Percentiles rank a stretch among this genome's conserved stretches.
Evolutionary conservation across 2,888 invertebrate genomes (phyloP).

Genomic region (Heteropelma amictum): DNA sequence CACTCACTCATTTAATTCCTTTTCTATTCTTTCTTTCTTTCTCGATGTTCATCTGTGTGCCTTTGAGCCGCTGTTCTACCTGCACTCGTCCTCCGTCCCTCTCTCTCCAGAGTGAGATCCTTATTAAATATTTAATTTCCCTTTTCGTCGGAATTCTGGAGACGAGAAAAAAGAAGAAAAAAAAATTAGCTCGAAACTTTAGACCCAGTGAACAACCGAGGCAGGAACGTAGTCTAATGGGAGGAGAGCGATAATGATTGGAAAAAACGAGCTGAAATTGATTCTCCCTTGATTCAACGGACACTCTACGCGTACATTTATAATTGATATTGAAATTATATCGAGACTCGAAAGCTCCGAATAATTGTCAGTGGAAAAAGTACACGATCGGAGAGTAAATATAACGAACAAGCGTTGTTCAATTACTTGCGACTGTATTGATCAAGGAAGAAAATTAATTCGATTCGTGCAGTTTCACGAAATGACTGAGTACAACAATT

Average conservation of each 20-base stretch:
- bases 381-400: too few species aligned
- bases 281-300: conserved; percentile 4
- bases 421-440: too few species aligned
- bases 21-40: neutral
- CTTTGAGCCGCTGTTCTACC: neutral
- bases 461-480: too few species aligned
- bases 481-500: too few species aligned
- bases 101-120: conserved; percentile 2
- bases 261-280: conserved; percentile 27
- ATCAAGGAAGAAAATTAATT: too few species aligned
- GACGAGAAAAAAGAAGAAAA: neutral
- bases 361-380: too few species aligned
- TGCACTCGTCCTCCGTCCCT: too few species aligned
- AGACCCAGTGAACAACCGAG: conserved; percentile 42
- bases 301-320: neutral
- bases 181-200: conserved; percentile 17
- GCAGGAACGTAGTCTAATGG: conserved; percentile 43
- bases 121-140: conserved; percentile 54
- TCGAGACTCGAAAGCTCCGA: neutral
- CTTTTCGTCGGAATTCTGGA: conserved; percentile 19
- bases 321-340: neutral
- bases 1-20: neutral
- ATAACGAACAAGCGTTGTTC: too few species aligned
- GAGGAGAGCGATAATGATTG: conserved; percentile 44
- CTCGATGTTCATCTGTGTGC: conserved; percentile 23